A percentile compares a stretch with the other conserved stretches of the same genome.
phyloP scores from a whole-genome alignment of 2,797 vertebrate genomes.

The Clarias pachynema region DNA sequence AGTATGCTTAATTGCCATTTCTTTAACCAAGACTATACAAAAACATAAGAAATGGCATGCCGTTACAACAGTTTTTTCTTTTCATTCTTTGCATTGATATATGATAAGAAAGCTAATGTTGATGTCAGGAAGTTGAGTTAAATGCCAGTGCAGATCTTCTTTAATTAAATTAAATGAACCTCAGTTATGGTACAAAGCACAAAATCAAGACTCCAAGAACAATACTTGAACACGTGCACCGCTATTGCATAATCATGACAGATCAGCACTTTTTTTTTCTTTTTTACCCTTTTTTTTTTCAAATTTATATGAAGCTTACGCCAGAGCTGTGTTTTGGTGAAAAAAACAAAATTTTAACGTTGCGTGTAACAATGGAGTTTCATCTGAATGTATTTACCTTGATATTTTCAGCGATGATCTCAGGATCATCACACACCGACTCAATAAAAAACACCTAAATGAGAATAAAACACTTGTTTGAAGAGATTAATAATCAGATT shows the following conservation, averaged over 20 bases:
- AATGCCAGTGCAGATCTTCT: too few relatives aligned
- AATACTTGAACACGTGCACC: too few relatives aligned
- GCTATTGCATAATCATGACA: too few relatives aligned
- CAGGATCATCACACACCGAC: constrained; percentile 86
- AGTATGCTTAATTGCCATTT: background rate
- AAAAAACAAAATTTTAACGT: too few relatives aligned
- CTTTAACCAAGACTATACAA: background rate
- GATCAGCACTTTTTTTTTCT: too few relatives aligned
- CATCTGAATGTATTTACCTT: constrained; percentile 70
- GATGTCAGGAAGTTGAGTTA: too few relatives aligned
- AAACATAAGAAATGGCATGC: background rate
- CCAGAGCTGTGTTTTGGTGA: background rate
- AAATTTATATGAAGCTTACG: background rate
- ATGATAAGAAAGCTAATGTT: too few relatives aligned
- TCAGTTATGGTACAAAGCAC: too few relatives aligned
- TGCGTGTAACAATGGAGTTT: background rate
- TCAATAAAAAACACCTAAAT: constrained; percentile 87
- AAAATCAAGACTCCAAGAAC: too few relatives aligned
- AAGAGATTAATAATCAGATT: background rate
- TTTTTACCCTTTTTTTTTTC: background rate
- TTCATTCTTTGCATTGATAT: background rate
- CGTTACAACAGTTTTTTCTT: background rate
- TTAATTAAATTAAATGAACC: too few relatives aligned
- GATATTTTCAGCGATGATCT: constrained; percentile 89
- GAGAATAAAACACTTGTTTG: background rate